Evolutionary conservation across 1,140 invertebrate species (phyloP), one percentile per base, ranked within the genome.

Genomic region (Tetragonula clypearis): DNA sequence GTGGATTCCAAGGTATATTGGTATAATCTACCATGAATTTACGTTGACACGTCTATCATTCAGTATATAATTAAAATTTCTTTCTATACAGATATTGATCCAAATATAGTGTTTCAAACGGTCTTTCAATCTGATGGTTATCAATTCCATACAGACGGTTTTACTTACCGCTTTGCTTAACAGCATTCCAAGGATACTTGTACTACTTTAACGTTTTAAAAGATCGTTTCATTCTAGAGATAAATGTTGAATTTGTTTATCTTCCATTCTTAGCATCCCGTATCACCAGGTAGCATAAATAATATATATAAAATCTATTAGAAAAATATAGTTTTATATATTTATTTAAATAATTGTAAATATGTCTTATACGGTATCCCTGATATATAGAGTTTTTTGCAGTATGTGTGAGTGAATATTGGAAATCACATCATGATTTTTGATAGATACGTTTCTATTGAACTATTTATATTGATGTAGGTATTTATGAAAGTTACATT

Each of bases 101-200:
- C 97, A 2, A 97, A 96, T 87, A 95, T 96, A 88, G 96, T 98
- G 87, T 98, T 98, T 95, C 97, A 98, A 93, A 95, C 97, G 9
- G 98, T 98, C 95, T 98, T 98, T 66, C 96, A 96, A 71, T 94
- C 95, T 49, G 91, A 93, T 92, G 84, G 92, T 92, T 78, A 95
- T 95, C 89, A 94, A 94, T 88, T 96, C 95, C 90, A 91, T 30
- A 94, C 93, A 2, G 95, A 95, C 30, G 95, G 96, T 74, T 97
- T 97, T 90, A 95, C 95, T 78, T 97, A 97, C 93, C 96, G 97
- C 90, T 97, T 97, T 93, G 95, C 96, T 91, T 96, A 96, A 95
- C 17, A 21, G 68, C 65, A 71, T 88, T 87, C 77, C 60, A 12
- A 69, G 71, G 12, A 73, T 55, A 71, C 30, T 78, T 79, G 62